phyloP scores from a whole-genome alignment of 2,888 invertebrate species.

The Ceriagrion tenellum region DNA sequence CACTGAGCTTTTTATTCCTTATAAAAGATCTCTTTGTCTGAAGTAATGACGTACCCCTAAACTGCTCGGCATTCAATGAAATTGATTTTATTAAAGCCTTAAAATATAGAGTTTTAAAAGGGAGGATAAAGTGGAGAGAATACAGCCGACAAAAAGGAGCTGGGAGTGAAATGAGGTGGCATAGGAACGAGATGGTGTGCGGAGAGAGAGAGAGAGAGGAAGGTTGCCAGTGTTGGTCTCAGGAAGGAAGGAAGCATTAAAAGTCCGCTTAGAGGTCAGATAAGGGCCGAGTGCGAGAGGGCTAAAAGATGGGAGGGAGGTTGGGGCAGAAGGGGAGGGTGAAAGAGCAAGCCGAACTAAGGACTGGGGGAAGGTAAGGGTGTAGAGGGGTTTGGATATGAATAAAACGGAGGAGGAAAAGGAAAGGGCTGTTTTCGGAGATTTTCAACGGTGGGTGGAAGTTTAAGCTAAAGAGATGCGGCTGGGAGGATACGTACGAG shows the following conservation, averaged over 20 bases:
- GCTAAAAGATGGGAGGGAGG: background rate
- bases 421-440: background rate
- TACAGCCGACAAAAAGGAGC: too few species aligned
- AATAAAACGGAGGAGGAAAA: constrained; percentile 6
- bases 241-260: constrained; percentile 65
- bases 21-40: too few species aligned
- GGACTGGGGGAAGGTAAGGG: background rate
- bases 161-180: background rate
- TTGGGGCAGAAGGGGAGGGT: background rate
- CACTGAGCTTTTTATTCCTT: too few species aligned
- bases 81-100: too few species aligned
- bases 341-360: background rate
- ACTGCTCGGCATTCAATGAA: too few species aligned
- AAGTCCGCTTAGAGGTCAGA: constrained; percentile 57
- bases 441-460: background rate
- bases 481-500: background rate
- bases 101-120: background rate
- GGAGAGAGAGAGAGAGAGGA: background rate
- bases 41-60: too few species aligned
- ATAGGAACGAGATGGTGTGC: background rate
- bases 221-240: background rate
- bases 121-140: background rate
- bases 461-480: background rate
- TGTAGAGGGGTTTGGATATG: background rate
- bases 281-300: background rate